Base-by-base conservation (phyloP, 2,888 invertebrate species). In the Notodonta dromedarius region DNA sequence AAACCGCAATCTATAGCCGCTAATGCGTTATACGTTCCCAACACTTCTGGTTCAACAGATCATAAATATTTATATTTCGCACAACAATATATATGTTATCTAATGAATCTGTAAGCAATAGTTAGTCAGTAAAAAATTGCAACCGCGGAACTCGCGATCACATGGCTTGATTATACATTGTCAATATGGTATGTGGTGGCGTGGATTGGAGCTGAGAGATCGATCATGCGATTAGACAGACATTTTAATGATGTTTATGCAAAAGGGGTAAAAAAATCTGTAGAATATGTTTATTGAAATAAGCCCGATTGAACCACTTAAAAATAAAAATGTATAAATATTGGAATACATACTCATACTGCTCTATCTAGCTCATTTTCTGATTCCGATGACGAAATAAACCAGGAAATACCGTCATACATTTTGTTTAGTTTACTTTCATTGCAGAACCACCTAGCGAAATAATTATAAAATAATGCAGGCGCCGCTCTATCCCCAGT, bases 21-120 rank as follows among this genome's bases (percentile, higher is more conserved):
- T 39, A 54, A 13, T 4, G 2, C 51, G 50, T 59, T 39, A 65
- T 60, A 60, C n/a, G 24, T 64, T 62, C 48, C 12, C 39, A 60
- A 54, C 7, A 69, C 62, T 77, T 75, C 78, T 75, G 77, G 75
- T 77, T 63, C 64, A 44, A 5, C 56, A 59, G 62, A 24, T 69
- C 59, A 75, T 77, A 65, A 63, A 71, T 77, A 73, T 67, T 68
- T 66, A 73, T 65, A 57, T 32, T 44, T 42, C 52, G 32, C 62
- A 65, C 56, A 60, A 16, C n/a, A n/a, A n/a, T n/a, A n/a, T 40
- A 48, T 61, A 73, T 66, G 56, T 58, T 67, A 77, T 75, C 73
- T 62, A 58, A 57, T 57, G 60, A 64, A 62, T 66, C 57, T 60
- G 54, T 56, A 40, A 56, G 58, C 52, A 42, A 44, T 44, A 57